These are phyloP conservation scores for Conus ventricosus DNA, from an alignment of 1,140 invertebrate genomes.

Conservation along the genomic window DNA sequence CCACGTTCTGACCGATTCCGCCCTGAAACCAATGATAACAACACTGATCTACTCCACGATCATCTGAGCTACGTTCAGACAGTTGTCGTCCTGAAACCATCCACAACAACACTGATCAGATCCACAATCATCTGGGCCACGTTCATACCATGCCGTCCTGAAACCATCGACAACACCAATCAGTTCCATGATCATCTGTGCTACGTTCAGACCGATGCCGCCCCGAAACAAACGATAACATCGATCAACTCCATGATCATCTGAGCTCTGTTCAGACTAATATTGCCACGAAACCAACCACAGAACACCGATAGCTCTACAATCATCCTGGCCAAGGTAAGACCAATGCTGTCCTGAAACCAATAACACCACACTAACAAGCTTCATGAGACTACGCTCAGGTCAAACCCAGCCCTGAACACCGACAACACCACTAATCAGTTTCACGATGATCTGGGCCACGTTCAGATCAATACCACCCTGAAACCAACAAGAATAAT, in stretches of 20 bases:
- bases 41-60: constrained; percentile 70
- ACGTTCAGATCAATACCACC: no score
- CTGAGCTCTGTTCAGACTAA: constrained; percentile 74
- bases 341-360: constrained; percentile 71
- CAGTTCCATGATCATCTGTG: no score
- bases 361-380: background rate
- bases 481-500: background rate
- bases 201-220: no score
- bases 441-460: no score
- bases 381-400: no score
- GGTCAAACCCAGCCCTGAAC: no score
- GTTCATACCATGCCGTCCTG: constrained; percentile 67
- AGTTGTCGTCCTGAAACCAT: constrained; percentile 69
- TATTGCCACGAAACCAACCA: constrained; percentile 66
- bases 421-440: no score
- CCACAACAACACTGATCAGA: no score
- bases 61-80: constrained; percentile 74
- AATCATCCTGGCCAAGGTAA: constrained; percentile 74
- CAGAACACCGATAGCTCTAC: constrained; percentile 64
- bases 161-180: background rate
- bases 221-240: no score
- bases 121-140: no score
- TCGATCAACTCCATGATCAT: constrained; percentile 73
- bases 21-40: constrained; percentile 56
- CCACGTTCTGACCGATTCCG: constrained; percentile 74